Evolutionary conservation across 1,140 invertebrate genomes (phyloP).

Genomic region (Eciton burchellii): DNA sequence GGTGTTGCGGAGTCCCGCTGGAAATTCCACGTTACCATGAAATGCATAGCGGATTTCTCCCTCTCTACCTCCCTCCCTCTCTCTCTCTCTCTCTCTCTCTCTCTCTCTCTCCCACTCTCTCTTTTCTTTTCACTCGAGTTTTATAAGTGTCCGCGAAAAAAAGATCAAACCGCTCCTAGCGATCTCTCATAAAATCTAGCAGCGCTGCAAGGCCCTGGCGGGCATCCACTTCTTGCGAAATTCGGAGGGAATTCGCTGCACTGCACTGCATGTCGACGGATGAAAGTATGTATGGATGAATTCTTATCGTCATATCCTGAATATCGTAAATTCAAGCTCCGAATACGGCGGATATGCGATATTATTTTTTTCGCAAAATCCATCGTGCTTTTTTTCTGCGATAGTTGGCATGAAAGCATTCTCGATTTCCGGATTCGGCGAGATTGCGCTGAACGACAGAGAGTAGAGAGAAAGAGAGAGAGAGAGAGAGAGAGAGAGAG

Average conservation of each 20-base stretch:
- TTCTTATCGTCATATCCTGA: slow-evolving; percentile 27
- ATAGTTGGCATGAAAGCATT: slow-evolving; percentile 11
- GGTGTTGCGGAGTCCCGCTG: background rate
- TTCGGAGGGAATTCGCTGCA: slow-evolving; percentile 39
- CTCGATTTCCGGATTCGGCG: slow-evolving; percentile 9
- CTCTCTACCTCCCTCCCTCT: no score
- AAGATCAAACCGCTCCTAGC: slow-evolving; percentile 25
- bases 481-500: no score
- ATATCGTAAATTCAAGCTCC: slow-evolving; percentile 27
- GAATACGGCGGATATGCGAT: slow-evolving; percentile 1
- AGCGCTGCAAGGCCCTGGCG: background rate
- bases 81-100: no score
- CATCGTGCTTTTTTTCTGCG: background rate
- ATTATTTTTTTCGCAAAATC: slow-evolving; percentile 34
- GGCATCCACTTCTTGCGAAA: background rate
- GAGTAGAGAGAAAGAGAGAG: no score
- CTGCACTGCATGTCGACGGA: background rate
- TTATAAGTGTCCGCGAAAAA: slow-evolving; percentile 37
- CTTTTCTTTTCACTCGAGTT: slow-evolving; percentile 17
- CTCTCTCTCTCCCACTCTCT: no score
- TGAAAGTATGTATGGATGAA: background rate
- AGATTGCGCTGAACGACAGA: no score
- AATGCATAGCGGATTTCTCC: no score
- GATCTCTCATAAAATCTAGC: slow-evolving; percentile 49
- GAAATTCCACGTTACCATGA: slow-evolving; percentile 27